Evolutionary conservation across 2,797 vertebrate species (phyloP), one percentile per base, ranked within the genome.

Genomic region (Sciurus vulgaris): DNA sequence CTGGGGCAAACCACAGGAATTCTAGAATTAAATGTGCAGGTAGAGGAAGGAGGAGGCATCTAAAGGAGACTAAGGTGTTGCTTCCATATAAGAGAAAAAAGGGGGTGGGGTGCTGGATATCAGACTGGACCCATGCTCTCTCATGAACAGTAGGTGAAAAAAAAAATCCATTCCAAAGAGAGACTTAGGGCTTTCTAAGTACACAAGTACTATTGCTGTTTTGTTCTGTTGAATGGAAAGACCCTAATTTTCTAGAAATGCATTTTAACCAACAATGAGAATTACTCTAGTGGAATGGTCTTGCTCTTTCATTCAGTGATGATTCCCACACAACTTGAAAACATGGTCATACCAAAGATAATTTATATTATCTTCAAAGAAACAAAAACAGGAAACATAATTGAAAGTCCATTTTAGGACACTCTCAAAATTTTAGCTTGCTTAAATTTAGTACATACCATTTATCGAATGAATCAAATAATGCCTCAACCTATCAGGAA

Each of bases 361-460:
- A 69, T 89, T 83, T 96, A 92, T 96, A 92, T 89, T 85, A 86
- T 89, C 67, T 61, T 70, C 44, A 69, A 49, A 54, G 47, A 28
- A 96, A 96, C 83, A 94, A 90, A 59, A 59, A 86, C 77, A 56
- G 26, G 65, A 26, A 76, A 91, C 22, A 86, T 87, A 97, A 92
- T 83, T 89, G 74, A 90, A 95, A 97, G 70, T 67, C 35, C 38
- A 94, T 89, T 92, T 93, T 95, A 94, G 47, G 20, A 86, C 47
- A 84, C 26, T 70, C 49, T 82, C 49, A 87, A 82, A 92, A 92
- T 61, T 89, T 91, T 82, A 91, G 33, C 49, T 96, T 91, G n/a
- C 76, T 93, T 89, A 94, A 96, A 72, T 91, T 85, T 83, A 91
- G 33, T 59, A 65, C 30, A 54, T 38, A 15, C 28, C n/a, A 22